Evolutionary conservation across 2,113 vertebrate genomes (phyloP), one percentile per base, ranked within the genome.

Genomic region (Ailuropoda melanoleuca): DNA sequence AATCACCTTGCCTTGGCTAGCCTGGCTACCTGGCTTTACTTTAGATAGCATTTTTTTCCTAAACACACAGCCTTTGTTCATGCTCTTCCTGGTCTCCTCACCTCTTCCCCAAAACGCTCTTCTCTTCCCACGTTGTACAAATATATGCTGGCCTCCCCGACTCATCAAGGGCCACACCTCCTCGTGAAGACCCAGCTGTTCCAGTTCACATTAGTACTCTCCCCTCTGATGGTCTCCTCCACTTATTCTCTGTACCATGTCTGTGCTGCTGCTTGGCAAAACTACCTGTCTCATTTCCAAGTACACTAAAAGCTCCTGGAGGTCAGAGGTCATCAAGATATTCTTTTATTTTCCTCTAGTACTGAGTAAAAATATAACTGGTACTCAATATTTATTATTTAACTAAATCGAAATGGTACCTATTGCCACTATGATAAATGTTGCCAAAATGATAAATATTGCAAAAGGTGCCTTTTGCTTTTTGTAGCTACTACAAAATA

Each of bases 361-460:
- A 37, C 21, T 39, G 48, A 34, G 62, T 60, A 53, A 39, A 88
- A 84, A 62, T 18, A 60, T 2, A 68, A 62, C 31, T 56, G 50
- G 29, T 43, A 43, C 31, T 87, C 26, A 62, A 8, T 66, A 72
- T 80, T 83, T 18, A 68, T 53, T 94, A 64, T 78, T 93, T 87
- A 91, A 74, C 9, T n/a, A 60, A 88, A 75, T 34, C 46, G 68
- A 72, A 90, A 66, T 58, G 24, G 46, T 78, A 84, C 66, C 15
- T 60, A 93, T 46, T 68, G 68, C 14, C 14, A 53, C 0, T 34
- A 70, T 62, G 34, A 50, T 81, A 86, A 75, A 19, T 64, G 89
- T 34, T 72, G 56, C 13, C 26, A 50, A 90, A 50, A 88, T 15
- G 34, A 68, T 34, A 68, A 68, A 68, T 68, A 68, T 53, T 53